Evolutionary conservation across 2,113 vertebrate genomes (phyloP).

Genomic region (Myrmecophaga tridactyla): DNA sequence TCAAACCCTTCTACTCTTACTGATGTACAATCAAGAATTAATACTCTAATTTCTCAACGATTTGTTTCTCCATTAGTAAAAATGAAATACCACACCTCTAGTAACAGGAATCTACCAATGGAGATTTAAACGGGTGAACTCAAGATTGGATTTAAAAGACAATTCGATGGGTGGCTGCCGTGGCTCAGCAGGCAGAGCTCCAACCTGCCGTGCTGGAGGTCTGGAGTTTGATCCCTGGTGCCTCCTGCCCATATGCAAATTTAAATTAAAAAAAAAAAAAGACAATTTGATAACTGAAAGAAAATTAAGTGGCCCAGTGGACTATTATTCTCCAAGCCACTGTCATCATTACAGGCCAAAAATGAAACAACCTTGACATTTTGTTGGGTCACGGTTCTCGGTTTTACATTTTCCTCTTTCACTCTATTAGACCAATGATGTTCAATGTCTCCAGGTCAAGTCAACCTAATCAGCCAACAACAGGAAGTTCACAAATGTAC

Average conservation of each 20-base stretch:
- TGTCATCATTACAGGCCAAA: not conserved
- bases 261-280: too few species aligned
- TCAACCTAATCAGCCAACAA: constrained; percentile 47
- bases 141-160: not conserved
- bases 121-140: not conserved
- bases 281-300: not conserved
- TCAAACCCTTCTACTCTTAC: not conserved
- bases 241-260: too few species aligned
- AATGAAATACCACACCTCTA: not conserved
- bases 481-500: constrained; percentile 5
- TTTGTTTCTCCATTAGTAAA: not conserved
- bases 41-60: not conserved
- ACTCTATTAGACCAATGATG: not conserved
- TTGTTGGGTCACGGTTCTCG: not conserved
- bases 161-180: too few species aligned
- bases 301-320: not conserved
- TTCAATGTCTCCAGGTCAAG: constrained; percentile 15
- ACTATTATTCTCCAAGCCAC: not conserved
- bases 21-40: not conserved
- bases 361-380: not conserved
- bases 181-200: too few species aligned
- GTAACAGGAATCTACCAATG: not conserved
- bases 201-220: too few species aligned
- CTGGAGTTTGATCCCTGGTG: too few species aligned
- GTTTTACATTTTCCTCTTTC: not conserved